Percentiles rank a stretch among this genome's conserved stretches.
Evolutionary conservation across 2,888 invertebrate species (phyloP).

Genomic region (Phorcus lineatus): DNA sequence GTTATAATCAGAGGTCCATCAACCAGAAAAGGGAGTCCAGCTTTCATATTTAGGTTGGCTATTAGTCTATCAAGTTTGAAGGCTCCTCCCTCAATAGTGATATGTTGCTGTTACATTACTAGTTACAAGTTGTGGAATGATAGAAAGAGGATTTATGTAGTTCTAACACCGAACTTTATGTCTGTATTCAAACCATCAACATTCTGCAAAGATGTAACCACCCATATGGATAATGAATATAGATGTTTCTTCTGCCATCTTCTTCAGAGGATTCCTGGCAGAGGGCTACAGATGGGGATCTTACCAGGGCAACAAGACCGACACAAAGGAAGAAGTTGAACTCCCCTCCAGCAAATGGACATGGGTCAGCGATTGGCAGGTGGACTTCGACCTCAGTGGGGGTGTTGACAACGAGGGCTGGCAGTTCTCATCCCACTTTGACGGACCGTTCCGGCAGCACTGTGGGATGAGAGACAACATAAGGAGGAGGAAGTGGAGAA

Average conservation of each 20-base stretch:
- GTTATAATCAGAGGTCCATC: no score
- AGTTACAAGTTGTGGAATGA: no score
- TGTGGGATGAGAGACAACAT: constrained; percentile 93
- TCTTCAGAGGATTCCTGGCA: neutral
- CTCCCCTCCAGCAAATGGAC: constrained; percentile 91
- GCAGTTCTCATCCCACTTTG: constrained; percentile 96
- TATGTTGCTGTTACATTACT: no score
- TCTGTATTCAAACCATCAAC: no score
- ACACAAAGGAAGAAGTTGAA: constrained; percentile 90
- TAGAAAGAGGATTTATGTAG: no score
- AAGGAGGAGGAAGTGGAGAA: constrained; percentile 86
- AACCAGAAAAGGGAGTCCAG: no score
- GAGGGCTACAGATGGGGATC: constrained; percentile 88
- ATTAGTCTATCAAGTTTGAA: no score
- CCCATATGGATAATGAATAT: no score
- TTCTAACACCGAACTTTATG: no score
- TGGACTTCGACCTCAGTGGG: constrained; percentile 92
- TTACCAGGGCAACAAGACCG: constrained; percentile 86
- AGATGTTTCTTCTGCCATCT: neutral
- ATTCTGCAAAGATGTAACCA: no score
- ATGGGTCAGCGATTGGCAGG: constrained; percentile 92
- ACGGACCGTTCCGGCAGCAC: constrained; percentile 86
- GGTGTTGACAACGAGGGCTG: constrained; percentile 94
- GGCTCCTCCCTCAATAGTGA: no score
- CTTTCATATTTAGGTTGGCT: no score